Base-by-base conservation (phyloP, 2,888 invertebrate species). In the Pristionchus entomophagus region DNA sequence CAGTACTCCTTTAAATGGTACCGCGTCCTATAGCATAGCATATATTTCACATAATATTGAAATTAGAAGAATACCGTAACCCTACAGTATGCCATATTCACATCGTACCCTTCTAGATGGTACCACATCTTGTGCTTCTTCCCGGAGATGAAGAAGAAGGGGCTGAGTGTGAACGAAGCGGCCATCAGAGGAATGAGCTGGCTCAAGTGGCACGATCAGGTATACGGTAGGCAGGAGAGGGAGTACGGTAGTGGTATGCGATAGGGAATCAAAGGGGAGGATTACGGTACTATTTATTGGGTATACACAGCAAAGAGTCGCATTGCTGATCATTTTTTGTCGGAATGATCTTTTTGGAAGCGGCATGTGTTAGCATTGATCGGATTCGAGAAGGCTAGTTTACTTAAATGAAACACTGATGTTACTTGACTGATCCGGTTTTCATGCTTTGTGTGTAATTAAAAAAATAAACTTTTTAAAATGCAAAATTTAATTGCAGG, bases 201-300 rank as follows among this genome's bases (percentile, higher is more conserved):
- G 80, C 88, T 95, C 29, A 91, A 94, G 62, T 95, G 94, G 94
- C 94, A 95, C 14, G 95, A 95, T 88, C 94, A 95, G 90, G 92
- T 94, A 17, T 22, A 5, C 56, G 10, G 12, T n/a, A n/a, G n/a
- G n/a, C n/a, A n/a, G n/a, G n/a, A n/a, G n/a, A n/a, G n/a, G n/a
- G n/a, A n/a, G n/a, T n/a, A 38, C 32, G 65, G 59, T 59, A 29
- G 29, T 2, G 10, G 94, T 82, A 92, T 93, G 6, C 92, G 93
- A 22, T 56, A 6, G 53, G 53, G 53, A 53, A 6, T 3, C 10
- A 53, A n/a, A 22, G 85, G 90, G 88, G 87, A 85, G 86, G 65
- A 87, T 88, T 19, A 56, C 53, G 53, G 19, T 8, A 53, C 14
- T n/a, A n/a, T n/a, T n/a, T n/a, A n/a, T n/a, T n/a, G n/a, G n/a